Conservation (phyloP, 2,113 vertebrate genomes). For the Cardinalis cardinalis region DNA sequence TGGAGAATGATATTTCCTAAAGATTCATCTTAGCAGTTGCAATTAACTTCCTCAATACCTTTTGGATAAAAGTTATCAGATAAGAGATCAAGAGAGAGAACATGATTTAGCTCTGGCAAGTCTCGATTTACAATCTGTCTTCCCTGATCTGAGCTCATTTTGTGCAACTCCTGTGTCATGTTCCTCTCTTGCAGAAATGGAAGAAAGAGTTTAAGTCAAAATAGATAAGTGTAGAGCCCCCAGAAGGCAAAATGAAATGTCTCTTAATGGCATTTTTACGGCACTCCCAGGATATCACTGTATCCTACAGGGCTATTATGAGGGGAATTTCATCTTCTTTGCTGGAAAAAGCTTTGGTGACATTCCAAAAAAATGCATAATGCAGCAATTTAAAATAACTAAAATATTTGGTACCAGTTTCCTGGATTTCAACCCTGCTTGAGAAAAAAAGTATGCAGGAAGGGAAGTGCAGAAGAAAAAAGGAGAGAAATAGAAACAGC, state of each 20-base stretch:
- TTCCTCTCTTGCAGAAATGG: not conserved
- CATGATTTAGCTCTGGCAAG: not conserved
- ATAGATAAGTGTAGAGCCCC: not conserved
- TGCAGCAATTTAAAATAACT: not conserved
- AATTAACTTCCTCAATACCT: conserved; percentile 4
- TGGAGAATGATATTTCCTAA: not conserved
- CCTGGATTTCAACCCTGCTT: not conserved
- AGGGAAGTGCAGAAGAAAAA: not conserved
- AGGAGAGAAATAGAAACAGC: not conserved
- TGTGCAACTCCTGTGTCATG: not conserved
- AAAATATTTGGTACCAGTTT: conserved; percentile 29
- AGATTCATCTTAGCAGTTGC: conserved; percentile 1
- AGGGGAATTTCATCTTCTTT: conserved; percentile 42
- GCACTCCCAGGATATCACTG: not conserved
- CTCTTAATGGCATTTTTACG: conserved; percentile 6
- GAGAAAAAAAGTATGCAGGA: not conserved
- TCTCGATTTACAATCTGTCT: conserved; percentile 19
- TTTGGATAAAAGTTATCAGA: conserved; percentile 12
- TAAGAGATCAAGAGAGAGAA: not conserved
- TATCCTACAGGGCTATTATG: not conserved
- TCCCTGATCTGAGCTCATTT: not conserved
- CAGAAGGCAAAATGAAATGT: conserved; percentile 2
- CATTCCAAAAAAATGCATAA: conserved; percentile 29
- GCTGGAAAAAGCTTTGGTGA: not conserved
- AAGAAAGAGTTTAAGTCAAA: conserved; percentile 24